These are phyloP conservation scores for Coilia nasus DNA, from an alignment of 2,797 vertebrate genomes.

Conservation along the genomic window DNA sequence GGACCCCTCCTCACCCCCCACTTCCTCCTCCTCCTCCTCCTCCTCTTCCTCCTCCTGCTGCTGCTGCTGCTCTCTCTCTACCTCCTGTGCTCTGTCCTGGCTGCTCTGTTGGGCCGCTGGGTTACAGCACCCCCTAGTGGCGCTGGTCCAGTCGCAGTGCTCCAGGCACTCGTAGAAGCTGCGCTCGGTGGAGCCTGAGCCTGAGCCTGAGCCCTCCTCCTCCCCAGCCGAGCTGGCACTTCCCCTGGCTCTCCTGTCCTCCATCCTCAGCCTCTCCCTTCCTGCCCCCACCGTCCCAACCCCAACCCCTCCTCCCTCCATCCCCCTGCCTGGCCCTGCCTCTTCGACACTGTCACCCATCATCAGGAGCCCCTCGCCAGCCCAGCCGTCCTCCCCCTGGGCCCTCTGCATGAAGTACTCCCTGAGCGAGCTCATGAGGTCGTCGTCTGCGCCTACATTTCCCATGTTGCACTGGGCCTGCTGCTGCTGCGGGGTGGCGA, in stretches of 20 bases:
- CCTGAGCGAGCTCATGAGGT: constrained; percentile 91
- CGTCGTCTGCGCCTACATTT: constrained; percentile 85
- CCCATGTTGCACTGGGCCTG: constrained; percentile 81
- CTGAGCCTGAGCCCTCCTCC: constrained; percentile 35
- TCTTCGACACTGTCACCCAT: not conserved
- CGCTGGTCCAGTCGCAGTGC: constrained; percentile 71
- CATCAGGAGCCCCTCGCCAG: constrained; percentile 53
- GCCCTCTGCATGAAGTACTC: constrained; percentile 89
- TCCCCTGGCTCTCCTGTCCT: constrained; percentile 37
- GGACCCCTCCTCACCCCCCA: constrained; percentile 35
- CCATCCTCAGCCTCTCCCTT: constrained; percentile 18
- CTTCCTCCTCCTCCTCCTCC: constrained; percentile 41
- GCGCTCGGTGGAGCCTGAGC: constrained; percentile 63
- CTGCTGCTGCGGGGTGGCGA: constrained; percentile 85
- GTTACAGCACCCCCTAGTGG: constrained; percentile 44
- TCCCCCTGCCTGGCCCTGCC: constrained; percentile 56
- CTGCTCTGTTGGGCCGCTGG: constrained; percentile 64
- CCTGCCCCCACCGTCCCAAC: constrained; percentile 19
- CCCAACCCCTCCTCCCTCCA: constrained; percentile 62
- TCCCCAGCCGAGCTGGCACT: constrained; percentile 75
- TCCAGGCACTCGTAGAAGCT: constrained; percentile 83
- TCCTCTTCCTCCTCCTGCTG: constrained; percentile 45
- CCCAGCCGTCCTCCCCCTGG: constrained; percentile 77
- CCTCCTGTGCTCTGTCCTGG: constrained; percentile 56
- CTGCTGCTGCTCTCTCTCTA: not conserved